Conservation (phyloP, 2,888 invertebrate genomes). For the Horisme vitalbata region DNA sequence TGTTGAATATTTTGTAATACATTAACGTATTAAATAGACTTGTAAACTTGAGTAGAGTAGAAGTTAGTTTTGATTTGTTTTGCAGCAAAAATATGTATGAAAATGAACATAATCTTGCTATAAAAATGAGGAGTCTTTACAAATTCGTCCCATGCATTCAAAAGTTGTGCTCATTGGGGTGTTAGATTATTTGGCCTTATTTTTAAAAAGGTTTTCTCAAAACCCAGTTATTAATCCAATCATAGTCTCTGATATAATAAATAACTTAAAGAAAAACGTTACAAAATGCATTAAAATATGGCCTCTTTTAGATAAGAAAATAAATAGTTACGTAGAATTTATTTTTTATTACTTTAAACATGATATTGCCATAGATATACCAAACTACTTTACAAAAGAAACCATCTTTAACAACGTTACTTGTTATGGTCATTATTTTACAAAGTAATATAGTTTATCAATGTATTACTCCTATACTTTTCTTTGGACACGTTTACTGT, state of each 20-base stretch:
- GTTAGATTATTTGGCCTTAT: conserved; percentile 54
- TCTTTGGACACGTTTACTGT: conserved; percentile 75
- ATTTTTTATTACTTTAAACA: conserved; percentile 37
- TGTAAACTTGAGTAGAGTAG: too few relatives aligned
- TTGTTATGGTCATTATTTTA: too few relatives aligned
- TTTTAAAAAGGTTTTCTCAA: conserved; percentile 56
- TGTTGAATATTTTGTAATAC: too few relatives aligned
- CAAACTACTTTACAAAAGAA: neutral
- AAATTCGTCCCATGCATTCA: conserved; percentile 23
- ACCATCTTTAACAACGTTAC: too few relatives aligned
- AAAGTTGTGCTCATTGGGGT: conserved; percentile 67
- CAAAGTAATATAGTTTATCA: too few relatives aligned
- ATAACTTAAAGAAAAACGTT: conserved; percentile 50
- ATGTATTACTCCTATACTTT: conserved; percentile 49
- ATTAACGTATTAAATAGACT: too few relatives aligned
- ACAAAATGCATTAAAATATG: conserved; percentile 62
- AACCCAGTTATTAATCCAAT: conserved; percentile 39
- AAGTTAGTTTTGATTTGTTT: too few relatives aligned
- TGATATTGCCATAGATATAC: conserved; percentile 42
- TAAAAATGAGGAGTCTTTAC: conserved; percentile 13
- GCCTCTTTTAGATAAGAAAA: conserved; percentile 63
- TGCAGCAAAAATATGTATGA: conserved; percentile 20
- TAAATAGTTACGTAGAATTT: conserved; percentile 58
- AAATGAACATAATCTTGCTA: conserved; percentile 5
- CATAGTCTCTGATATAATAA: conserved; percentile 42